phyloP scores from a whole-genome alignment of 2,888 invertebrate species.

The Aplocera efformata region DNA sequence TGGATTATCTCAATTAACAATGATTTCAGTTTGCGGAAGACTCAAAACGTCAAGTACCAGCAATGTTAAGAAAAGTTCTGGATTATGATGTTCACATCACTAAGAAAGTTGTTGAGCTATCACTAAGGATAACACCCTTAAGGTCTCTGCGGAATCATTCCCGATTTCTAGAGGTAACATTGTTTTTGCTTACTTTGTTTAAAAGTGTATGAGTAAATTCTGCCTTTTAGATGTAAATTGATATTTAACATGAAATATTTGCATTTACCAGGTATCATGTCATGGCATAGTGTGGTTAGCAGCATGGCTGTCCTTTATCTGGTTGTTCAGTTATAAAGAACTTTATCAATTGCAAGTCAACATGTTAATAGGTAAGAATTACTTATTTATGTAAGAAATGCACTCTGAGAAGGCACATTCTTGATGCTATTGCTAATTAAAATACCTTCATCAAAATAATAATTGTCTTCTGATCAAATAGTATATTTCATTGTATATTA shows the following conservation, averaged over 20 bases:
- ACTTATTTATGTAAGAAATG: neutral
- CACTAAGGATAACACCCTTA: constrained; percentile 67
- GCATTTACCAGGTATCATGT: constrained; percentile 85
- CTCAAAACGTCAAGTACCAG: constrained; percentile 66
- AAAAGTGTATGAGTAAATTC: too few species aligned
- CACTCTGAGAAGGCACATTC: too few species aligned
- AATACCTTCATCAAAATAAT: too few species aligned
- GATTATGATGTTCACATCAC: constrained; percentile 74
- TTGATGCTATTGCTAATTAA: too few species aligned
- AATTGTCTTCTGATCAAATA: too few species aligned
- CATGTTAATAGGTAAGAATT: constrained; percentile 86
- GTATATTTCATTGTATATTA: too few species aligned
- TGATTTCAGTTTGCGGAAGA: constrained; percentile 49
- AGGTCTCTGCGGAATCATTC: constrained; percentile 77
- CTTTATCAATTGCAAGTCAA: constrained; percentile 92
- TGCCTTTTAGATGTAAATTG: too few species aligned
- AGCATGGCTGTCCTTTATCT: constrained; percentile 87
- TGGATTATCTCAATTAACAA: too few species aligned
- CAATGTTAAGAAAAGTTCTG: constrained; percentile 70
- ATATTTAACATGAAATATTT: too few species aligned
- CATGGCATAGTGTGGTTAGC: constrained; percentile 94
- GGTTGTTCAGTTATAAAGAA: constrained; percentile 84
- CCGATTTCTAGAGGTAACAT: constrained; percentile 76
- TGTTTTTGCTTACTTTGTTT: neutral
- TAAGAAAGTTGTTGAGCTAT: constrained; percentile 71